phyloP scores from a whole-genome alignment of 1,140 invertebrate species.

The Plodia interpunctella region DNA sequence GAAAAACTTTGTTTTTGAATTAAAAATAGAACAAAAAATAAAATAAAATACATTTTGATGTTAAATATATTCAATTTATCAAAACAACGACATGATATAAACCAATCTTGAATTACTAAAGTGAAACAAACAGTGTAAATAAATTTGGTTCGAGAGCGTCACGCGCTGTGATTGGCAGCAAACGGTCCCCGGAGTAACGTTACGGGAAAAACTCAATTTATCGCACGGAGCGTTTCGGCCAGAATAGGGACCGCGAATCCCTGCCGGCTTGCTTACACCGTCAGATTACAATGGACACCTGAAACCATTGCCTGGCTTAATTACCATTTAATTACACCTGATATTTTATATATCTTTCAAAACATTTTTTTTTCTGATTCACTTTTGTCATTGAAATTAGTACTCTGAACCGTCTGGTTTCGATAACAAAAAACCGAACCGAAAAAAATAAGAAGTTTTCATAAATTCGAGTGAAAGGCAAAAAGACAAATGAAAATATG shows the following conservation, averaged over 20 bases:
- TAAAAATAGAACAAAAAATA: no score
- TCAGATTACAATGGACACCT: constrained; percentile 43
- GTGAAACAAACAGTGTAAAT: background rate
- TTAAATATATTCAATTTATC: no score
- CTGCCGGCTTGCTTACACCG: constrained; percentile 25
- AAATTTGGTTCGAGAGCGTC: background rate
- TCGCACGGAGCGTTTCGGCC: background rate
- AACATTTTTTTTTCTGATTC: no score
- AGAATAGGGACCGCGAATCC: constrained; percentile 9
- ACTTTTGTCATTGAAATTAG: no score
- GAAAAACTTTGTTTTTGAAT: no score
- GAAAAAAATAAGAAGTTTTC: no score
- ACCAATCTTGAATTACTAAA: background rate
- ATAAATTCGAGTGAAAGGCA: background rate
- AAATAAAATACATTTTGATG: no score
- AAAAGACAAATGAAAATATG: constrained; percentile 36
- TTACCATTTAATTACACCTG: constrained; percentile 48
- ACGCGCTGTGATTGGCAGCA: constrained; percentile 4
- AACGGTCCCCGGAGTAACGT: background rate
- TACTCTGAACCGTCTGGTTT: no score
- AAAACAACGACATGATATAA: no score
- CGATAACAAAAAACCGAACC: no score
- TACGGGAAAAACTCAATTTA: constrained; percentile 6
- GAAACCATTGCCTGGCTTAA: constrained; percentile 38
- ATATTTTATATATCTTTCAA: constrained; percentile 16